These are phyloP conservation scores for Gymnocephalus cernua DNA, from an alignment of 2,113 vertebrate species.

Conservation along the genomic window DNA sequence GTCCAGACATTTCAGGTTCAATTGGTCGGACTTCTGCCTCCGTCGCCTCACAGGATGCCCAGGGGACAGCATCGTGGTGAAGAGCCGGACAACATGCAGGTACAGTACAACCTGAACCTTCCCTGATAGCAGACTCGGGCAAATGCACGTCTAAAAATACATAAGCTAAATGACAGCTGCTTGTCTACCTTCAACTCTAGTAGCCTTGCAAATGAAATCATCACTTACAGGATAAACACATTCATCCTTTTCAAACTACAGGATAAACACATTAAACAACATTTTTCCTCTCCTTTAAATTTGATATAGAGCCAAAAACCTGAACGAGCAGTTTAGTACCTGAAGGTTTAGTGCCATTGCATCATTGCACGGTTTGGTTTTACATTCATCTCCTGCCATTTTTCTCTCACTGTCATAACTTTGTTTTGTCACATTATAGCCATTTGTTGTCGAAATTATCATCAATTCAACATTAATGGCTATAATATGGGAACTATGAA, in stretches of 20 bases:
- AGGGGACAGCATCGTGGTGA: conserved; percentile 85
- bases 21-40: conserved; percentile 82
- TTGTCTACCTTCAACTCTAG: not conserved
- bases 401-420: conserved; percentile 6
- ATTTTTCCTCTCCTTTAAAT: conserved; percentile 10
- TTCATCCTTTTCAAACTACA: not conserved
- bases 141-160: not conserved
- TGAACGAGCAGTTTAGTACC: not conserved
- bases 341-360: not conserved
- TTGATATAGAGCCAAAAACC: not conserved
- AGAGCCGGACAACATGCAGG: conserved; percentile 89
- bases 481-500: not conserved
- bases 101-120: conserved; percentile 59
- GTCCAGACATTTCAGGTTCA: conserved; percentile 77
- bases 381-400: not conserved
- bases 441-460: not conserved
- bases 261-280: not conserved
- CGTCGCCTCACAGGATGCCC: conserved; percentile 87
- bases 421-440: not conserved
- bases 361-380: conserved; percentile 7
- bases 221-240: not conserved
- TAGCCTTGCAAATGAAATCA: not conserved
- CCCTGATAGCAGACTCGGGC: not conserved
- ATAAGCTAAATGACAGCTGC: not conserved
- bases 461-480: not conserved